Evolutionary conservation across 2,113 vertebrate genomes (phyloP).

Genomic region (Osmerus mordax): DNA sequence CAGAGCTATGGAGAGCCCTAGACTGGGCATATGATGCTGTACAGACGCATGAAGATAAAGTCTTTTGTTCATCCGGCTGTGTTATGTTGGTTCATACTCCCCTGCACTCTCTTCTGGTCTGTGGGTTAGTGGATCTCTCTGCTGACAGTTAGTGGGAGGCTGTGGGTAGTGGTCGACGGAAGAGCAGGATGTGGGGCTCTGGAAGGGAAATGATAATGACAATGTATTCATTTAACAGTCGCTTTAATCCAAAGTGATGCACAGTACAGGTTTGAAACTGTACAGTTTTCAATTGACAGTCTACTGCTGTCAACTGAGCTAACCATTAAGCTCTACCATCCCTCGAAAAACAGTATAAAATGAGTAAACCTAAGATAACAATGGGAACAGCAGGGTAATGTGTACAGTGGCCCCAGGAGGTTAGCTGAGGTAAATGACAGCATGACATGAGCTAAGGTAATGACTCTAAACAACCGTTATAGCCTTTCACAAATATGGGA

Average conservation of each 20-base stretch:
- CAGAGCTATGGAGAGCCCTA: background rate
- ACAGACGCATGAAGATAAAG: background rate
- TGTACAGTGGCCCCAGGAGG: too few relatives aligned
- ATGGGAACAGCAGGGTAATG: too few relatives aligned
- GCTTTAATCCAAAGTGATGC: background rate
- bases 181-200: slow-evolving; percentile 79
- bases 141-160: slow-evolving; percentile 39
- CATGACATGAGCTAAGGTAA: too few relatives aligned
- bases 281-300: too few relatives aligned
- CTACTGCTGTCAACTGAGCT: too few relatives aligned
- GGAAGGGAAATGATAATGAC: background rate
- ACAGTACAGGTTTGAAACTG: background rate
- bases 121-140: slow-evolving; percentile 32
- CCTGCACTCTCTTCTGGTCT: background rate
- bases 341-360: too few relatives aligned
- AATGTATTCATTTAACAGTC: background rate
- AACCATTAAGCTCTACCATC: too few relatives aligned
- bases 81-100: background rate
- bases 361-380: too few relatives aligned
- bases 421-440: too few relatives aligned
- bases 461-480: too few relatives aligned
- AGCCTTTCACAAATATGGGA: too few relatives aligned
- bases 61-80: background rate
- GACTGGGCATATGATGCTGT: background rate
- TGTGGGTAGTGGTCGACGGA: slow-evolving; percentile 65